phyloP scores from a whole-genome alignment of 2,888 invertebrate species.

The Frankliniella fusca region DNA sequence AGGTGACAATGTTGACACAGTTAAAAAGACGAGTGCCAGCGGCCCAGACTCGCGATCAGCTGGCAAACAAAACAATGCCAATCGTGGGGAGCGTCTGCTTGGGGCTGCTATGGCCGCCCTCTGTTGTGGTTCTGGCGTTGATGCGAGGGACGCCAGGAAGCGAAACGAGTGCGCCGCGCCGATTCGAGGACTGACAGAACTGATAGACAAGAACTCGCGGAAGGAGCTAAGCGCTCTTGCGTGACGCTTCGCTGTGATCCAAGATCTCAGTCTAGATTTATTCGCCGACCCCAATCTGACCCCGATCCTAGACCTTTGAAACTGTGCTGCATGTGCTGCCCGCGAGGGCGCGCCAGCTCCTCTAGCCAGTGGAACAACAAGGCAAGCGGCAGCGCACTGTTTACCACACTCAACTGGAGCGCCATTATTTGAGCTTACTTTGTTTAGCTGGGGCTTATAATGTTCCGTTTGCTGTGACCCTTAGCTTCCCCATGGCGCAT shows the following conservation, averaged over 20 bases:
- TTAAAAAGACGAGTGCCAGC: background rate
- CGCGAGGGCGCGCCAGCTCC: no score
- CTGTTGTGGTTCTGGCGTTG: background rate
- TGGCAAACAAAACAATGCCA: constrained; percentile 17
- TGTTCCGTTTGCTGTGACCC: no score
- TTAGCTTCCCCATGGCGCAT: no score
- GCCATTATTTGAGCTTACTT: no score
- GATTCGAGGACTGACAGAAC: background rate
- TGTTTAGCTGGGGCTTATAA: no score
- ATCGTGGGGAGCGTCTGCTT: background rate
- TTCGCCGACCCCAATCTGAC: background rate
- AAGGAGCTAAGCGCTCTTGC: background rate
- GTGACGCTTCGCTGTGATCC: background rate
- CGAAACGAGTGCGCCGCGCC: background rate
- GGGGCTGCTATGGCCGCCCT: background rate
- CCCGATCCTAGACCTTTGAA: no score
- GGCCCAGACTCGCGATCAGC: background rate
- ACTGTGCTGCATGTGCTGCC: no score
- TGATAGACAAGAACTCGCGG: background rate
- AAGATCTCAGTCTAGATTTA: background rate
- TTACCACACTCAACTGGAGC: no score
- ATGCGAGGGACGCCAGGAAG: background rate
- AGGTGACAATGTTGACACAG: background rate
- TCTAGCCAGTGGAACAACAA: no score
- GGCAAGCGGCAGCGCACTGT: no score